Evolutionary conservation across 2,797 vertebrate species (phyloP).

Genomic region (Parauchenoglanis punctatus): DNA sequence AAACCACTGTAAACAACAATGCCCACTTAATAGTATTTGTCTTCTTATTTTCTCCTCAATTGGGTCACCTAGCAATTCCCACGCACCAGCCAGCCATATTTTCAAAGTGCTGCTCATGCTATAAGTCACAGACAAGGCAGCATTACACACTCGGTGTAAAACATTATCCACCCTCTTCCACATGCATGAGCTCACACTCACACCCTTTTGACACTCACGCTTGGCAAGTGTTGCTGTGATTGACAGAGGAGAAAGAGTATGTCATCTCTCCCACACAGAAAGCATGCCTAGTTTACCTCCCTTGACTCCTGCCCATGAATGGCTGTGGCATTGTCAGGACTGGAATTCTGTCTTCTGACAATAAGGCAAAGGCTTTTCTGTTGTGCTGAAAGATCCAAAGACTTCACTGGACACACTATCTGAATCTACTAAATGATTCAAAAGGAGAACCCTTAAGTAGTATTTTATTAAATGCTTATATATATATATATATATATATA

Average conservation of each 20-base stretch:
- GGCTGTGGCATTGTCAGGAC: background rate
- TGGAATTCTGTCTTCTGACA: background rate
- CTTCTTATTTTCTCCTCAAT: background rate
- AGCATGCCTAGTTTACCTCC: background rate
- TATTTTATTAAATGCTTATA: background rate
- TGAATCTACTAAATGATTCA: background rate
- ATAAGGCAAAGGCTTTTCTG: background rate
- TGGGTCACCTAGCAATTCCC: background rate
- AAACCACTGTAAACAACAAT: background rate
- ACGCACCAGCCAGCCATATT: background rate
- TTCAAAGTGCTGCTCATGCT: background rate
- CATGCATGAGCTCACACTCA: background rate
- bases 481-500: no score
- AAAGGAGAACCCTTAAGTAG: background rate
- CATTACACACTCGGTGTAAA: background rate
- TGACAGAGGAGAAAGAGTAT: conserved; percentile 1
- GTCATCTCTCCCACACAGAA: background rate
- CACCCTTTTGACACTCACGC: background rate
- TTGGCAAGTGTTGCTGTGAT: background rate
- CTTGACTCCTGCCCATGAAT: background rate
- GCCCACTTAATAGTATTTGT: background rate
- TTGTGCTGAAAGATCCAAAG: background rate
- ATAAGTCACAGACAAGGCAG: background rate
- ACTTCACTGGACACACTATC: background rate
- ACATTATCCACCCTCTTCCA: background rate